Conservation (phyloP, 2,113 vertebrate species). For the Gymnorhina tibicen region DNA sequence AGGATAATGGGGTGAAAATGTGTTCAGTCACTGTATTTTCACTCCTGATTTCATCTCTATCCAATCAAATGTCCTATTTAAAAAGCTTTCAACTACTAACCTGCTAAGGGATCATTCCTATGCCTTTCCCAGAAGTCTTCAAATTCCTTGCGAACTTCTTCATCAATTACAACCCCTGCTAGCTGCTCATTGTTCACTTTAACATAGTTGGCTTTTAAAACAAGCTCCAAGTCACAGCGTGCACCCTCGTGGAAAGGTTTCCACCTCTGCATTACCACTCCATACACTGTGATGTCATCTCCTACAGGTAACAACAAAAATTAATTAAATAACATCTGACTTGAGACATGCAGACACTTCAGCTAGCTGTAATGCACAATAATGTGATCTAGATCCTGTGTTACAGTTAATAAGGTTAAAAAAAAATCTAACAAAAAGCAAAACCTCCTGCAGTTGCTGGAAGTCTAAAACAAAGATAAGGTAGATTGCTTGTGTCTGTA, state of each 20-base stretch:
- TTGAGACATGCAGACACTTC: background rate
- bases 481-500: background rate
- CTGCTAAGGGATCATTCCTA: constrained; percentile 81
- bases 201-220: constrained; percentile 90
- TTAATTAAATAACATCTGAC: background rate
- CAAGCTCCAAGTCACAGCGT: constrained; percentile 89
- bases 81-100: constrained; percentile 66
- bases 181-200: constrained; percentile 92
- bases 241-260: constrained; percentile 80
- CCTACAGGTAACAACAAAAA: constrained; percentile 68
- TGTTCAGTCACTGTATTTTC: background rate
- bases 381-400: background rate
- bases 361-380: background rate
- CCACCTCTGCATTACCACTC: constrained; percentile 92
- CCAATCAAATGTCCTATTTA: background rate
- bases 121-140: constrained; percentile 87
- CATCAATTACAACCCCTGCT: constrained; percentile 74
- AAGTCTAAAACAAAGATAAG: background rate
- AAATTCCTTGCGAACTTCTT: constrained; percentile 87
- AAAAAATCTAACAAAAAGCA: background rate
- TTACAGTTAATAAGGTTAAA: background rate
- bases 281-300: constrained; percentile 92
- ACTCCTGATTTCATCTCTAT: background rate
- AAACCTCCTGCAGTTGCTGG: background rate
- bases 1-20: background rate